phyloP scores from a whole-genome alignment of 2,888 invertebrate species.

The Smittia aterrima region DNA sequence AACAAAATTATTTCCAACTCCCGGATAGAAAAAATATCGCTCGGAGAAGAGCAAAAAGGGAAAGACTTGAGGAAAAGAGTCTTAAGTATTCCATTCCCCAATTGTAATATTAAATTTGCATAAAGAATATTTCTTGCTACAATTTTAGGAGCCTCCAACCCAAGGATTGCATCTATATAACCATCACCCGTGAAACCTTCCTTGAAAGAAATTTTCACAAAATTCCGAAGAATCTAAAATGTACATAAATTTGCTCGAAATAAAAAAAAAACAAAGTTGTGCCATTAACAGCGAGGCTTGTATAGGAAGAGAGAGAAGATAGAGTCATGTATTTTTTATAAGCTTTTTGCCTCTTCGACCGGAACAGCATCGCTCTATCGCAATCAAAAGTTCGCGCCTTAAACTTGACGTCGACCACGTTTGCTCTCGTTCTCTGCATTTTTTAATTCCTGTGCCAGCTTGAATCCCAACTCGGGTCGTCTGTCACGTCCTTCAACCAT shows the following conservation, averaged over 20 bases:
- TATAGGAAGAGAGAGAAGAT: neutral
- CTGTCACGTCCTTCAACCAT: slow-evolving; percentile 88
- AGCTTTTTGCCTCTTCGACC: slow-evolving; percentile 4
- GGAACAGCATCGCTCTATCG: neutral
- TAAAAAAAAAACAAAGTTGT: neutral
- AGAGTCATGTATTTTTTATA: neutral
- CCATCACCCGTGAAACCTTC: slow-evolving; percentile 5
- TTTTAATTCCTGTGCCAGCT: slow-evolving; percentile 80
- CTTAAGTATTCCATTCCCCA: slow-evolving; percentile 9
- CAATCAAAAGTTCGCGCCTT: slow-evolving; percentile 1
- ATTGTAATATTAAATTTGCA: slow-evolving; percentile 16
- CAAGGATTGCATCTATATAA: slow-evolving; percentile 1
- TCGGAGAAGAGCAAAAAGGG: neutral
- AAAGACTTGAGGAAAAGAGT: neutral
- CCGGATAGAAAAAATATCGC: neutral
- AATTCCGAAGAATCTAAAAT: slow-evolving; percentile 14
- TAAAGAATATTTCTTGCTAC: neutral
- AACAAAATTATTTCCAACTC: neutral
- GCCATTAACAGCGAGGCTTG: slow-evolving; percentile 1
- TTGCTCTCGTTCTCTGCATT: slow-evolving; percentile 54
- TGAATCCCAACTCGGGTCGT: slow-evolving; percentile 83
- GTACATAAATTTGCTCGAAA: slow-evolving; percentile 9
- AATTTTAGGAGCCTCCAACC: too few species aligned
- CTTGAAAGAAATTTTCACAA: neutral
- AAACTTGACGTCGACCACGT: slow-evolving; percentile 28